Evolutionary conservation across 2,797 vertebrate genomes (phyloP), one percentile per base, ranked within the genome.

Genomic region (Sebastes alutus): DNA sequence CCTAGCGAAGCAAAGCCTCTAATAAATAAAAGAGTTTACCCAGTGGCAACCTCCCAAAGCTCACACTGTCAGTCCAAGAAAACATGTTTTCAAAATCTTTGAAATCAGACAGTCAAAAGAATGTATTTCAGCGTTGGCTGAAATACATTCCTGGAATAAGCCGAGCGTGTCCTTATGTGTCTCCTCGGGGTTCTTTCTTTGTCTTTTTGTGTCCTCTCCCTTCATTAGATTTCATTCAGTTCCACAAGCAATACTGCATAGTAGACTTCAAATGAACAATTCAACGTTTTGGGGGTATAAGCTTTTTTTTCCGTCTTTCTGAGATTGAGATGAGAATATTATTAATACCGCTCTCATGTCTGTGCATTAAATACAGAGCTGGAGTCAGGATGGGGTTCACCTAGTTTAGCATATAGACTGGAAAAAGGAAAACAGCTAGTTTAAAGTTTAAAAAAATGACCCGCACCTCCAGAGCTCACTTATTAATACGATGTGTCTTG

Each of bases 1-100:
- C 12, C 49, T 67, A 73, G 71, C 18, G 9, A 75, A 78, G 76
- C 77, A 75, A 52, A 80, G 55, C 66, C 20, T 60, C 33, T 58
- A 69, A 80, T 73, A 55, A 77, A 55, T 35, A 8, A 58, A 58
- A 46, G 35, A 77, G 6, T 70, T 20, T 29, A 80, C 5, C 56
- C 66, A 0, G 11, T 72, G 56, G 70, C 35, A 13, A 11, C 69
- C 20, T 74, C 68, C 27, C 27, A 54, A 14, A 30, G 33, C n/a
- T 75, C 42, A 4, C 30, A 4, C 62, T 6, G n/a, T 66, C 11
- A 2, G 38, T 78, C 46, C 67, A 62, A 68, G 38, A 59, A 38
- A 49, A 4, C 7, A 22, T 14, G 3, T 13, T 29, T 54, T 0
- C 16, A 42, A 61, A 78, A 23, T 11, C 2, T 60, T 61, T 56